Conservation (phyloP, 1,140 invertebrate genomes). For the Neodiprion fabricii region DNA sequence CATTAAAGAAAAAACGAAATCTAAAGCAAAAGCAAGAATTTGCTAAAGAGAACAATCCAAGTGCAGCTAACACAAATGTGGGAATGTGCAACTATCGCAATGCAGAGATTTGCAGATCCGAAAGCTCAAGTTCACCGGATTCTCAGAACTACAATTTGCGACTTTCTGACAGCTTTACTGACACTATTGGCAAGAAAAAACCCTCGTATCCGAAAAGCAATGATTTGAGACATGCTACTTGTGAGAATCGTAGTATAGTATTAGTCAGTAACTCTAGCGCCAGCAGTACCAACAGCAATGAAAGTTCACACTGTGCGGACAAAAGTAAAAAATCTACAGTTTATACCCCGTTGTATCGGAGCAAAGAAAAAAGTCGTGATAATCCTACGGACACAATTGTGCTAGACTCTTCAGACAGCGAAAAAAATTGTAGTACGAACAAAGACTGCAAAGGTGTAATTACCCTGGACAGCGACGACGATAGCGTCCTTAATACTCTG, state of each 20-base stretch:
- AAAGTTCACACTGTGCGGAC: constrained; percentile 18
- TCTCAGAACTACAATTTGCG: not conserved
- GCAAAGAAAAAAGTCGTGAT: constrained; percentile 16
- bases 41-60: not conserved
- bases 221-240: too few species aligned
- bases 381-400: not conserved
- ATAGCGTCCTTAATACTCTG: not conserved
- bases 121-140: too few species aligned
- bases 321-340: constrained; percentile 25
- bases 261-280: not conserved
- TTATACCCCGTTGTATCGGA: constrained; percentile 31
- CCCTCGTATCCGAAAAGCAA: too few species aligned
- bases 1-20: not conserved
- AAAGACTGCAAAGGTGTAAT: constrained; percentile 25
- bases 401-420: not conserved
- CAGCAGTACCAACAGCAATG: not conserved
- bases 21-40: not conserved
- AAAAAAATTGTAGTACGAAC: constrained; percentile 13
- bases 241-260: not conserved
- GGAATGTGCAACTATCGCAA: too few species aligned
- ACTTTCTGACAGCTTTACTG: not conserved
- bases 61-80: not conserved
- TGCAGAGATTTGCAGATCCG: too few species aligned
- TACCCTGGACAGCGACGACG: constrained; percentile 23
- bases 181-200: too few species aligned